Evolutionary conservation across 1,140 invertebrate genomes (phyloP).

Genomic region (Heliconius himera): DNA sequence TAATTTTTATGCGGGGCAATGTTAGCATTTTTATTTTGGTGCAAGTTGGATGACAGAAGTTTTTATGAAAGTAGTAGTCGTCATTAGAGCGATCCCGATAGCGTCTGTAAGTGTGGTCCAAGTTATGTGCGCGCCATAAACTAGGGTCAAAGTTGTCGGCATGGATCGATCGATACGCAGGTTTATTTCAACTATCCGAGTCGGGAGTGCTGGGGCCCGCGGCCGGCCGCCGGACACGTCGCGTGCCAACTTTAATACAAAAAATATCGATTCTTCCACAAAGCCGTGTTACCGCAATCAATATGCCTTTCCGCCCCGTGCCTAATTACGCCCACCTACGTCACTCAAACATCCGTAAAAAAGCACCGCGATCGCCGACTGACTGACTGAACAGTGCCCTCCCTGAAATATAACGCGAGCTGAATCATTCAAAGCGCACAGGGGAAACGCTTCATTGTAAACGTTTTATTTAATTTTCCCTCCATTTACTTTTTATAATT

Average conservation of each 20-base stretch:
- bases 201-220: conserved; percentile 45
- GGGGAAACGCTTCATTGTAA: conserved; percentile 81
- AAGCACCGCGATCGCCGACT: conserved; percentile 66
- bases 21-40: conserved; percentile 33
- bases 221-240: conserved; percentile 65
- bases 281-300: conserved; percentile 80
- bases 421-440: conserved; percentile 79
- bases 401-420: conserved; percentile 74
- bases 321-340: conserved; percentile 79
- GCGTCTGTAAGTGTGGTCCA: conserved; percentile 54
- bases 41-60: conserved; percentile 27
- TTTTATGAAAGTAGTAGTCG: conserved; percentile 47
- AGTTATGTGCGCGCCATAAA: conserved; percentile 71
- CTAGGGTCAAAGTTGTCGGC: conserved; percentile 68
- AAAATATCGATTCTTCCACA: conserved; percentile 81
- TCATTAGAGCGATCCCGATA: conserved; percentile 25
- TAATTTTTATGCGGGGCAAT: not conserved
- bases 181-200: conserved; percentile 62
- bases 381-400: conserved; percentile 44
- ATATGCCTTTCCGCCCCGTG: conserved; percentile 79
- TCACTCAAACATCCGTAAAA: conserved; percentile 78
- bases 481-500: conserved; percentile 82
- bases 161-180: conserved; percentile 75
- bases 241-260: conserved; percentile 79
- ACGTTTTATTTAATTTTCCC: conserved; percentile 82